Evolutionary conservation across 1,140 invertebrate genomes (phyloP).

Genomic region (Nymphalis io): DNA sequence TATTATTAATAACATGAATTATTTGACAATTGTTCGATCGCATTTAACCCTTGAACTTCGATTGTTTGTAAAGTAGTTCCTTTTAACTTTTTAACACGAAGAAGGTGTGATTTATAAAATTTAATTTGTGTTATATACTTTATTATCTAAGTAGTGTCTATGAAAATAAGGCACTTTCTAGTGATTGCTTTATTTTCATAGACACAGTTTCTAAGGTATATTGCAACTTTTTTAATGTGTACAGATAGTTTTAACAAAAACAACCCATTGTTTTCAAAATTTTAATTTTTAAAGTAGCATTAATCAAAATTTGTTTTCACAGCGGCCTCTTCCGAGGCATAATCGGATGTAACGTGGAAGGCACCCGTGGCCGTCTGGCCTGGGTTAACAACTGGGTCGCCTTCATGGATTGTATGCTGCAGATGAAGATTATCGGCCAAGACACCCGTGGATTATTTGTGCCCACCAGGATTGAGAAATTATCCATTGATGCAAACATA

Average conservation of each 20-base stretch:
- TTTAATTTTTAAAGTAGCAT: neutral
- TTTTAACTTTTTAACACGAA: too few relatives aligned
- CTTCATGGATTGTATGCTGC: constrained; percentile 96
- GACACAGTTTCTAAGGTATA: too few relatives aligned
- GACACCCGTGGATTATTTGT: constrained; percentile 89
- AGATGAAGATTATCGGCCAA: constrained; percentile 89
- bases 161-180: too few relatives aligned
- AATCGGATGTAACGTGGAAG: constrained; percentile 75
- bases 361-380: constrained; percentile 70
- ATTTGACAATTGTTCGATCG: too few relatives aligned
- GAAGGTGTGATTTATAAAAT: too few relatives aligned
- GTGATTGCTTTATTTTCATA: too few relatives aligned
- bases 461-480: constrained; percentile 90
- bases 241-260: neutral
- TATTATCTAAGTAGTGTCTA: too few relatives aligned
- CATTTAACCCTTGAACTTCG: too few relatives aligned
- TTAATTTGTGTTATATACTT: too few relatives aligned
- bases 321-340: constrained; percentile 87
- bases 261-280: neutral
- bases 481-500: constrained; percentile 88
- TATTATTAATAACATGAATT: too few relatives aligned
- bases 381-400: constrained; percentile 93
- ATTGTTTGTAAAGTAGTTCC: too few relatives aligned
- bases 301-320: constrained; percentile 17
- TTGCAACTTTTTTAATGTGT: too few relatives aligned